Evolutionary conservation across 2,888 invertebrate genomes (phyloP).

Genomic region (Thalpophila matura): DNA sequence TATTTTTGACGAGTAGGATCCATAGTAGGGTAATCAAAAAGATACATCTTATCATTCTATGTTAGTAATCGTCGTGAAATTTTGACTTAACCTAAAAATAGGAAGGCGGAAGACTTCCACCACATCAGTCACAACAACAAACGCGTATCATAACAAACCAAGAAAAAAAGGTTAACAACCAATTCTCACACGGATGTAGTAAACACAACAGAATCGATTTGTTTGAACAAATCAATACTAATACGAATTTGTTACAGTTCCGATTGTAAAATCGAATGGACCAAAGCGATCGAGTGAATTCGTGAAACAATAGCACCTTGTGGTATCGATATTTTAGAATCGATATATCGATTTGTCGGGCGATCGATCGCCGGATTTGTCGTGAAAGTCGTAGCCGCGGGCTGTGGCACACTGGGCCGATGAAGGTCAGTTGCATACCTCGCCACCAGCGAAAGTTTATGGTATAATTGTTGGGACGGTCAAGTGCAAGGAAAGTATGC

Average conservation of each 20-base stretch:
- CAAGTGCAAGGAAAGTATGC: slow-evolving; percentile 80
- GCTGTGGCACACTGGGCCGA: slow-evolving; percentile 76
- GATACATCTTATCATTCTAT: no score
- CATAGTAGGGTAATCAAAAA: no score
- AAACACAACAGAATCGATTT: slow-evolving; percentile 53
- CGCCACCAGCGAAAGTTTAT: slow-evolving; percentile 84
- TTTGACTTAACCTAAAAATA: background rate
- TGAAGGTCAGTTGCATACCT: slow-evolving; percentile 80
- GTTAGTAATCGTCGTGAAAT: slow-evolving; percentile 12
- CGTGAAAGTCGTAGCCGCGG: slow-evolving; percentile 81
- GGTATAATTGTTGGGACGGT: slow-evolving; percentile 78
- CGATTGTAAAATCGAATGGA: slow-evolving; percentile 46
- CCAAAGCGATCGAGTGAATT: slow-evolving; percentile 31
- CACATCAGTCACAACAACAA: slow-evolving; percentile 14
- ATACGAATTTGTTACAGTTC: slow-evolving; percentile 55
- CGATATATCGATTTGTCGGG: slow-evolving; percentile 59
- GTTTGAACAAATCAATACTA: slow-evolving; percentile 49
- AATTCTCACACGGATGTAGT: slow-evolving; percentile 58
- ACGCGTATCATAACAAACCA: slow-evolving; percentile 17
- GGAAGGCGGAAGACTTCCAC: slow-evolving; percentile 11
- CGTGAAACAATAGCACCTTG: slow-evolving; percentile 37
- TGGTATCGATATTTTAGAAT: slow-evolving; percentile 37
- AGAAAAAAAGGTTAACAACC: slow-evolving; percentile 27
- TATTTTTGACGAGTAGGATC: no score
- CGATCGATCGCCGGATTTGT: slow-evolving; percentile 61